phyloP scores from a whole-genome alignment of 2,113 vertebrate species.

The Tachysurus vachellii region DNA sequence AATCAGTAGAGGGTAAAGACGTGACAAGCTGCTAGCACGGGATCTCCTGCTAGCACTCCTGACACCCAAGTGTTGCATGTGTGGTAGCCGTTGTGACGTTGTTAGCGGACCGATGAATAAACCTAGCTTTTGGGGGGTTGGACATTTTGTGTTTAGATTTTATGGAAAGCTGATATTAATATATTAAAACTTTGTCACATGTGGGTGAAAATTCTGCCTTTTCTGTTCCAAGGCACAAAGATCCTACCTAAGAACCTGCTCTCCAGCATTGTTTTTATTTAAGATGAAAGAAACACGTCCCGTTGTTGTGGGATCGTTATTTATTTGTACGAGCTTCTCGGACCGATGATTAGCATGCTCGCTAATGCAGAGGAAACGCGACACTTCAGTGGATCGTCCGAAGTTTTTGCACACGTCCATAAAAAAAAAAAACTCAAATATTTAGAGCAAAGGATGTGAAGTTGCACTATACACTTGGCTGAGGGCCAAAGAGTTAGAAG shows the following conservation, averaged over 20 bases:
- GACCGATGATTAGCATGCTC: constrained; percentile 68
- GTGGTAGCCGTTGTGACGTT: neutral
- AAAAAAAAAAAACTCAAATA: constrained; percentile 30
- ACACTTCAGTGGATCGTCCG: constrained; percentile 45
- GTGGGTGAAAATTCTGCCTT: constrained; percentile 60
- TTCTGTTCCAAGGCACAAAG: constrained; percentile 63
- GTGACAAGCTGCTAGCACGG: neutral
- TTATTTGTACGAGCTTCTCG: constrained; percentile 72
- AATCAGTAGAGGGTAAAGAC: neutral
- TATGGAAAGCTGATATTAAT: constrained; percentile 66
- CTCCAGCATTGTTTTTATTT: constrained; percentile 51
- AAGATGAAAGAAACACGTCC: constrained; percentile 65
- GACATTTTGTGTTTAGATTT: constrained; percentile 67
- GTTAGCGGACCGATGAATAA: neutral
- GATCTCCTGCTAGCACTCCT: neutral
- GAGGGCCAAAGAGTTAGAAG: constrained; percentile 42
- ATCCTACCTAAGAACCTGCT: constrained; percentile 70
- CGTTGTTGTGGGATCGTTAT: constrained; percentile 65
- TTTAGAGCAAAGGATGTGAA: constrained; percentile 60
- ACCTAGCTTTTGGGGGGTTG: constrained; percentile 20
- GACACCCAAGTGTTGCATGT: neutral
- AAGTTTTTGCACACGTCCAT: constrained; percentile 67
- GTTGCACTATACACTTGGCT: constrained; percentile 70
- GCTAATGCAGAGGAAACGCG: constrained; percentile 50
- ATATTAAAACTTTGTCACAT: constrained; percentile 69